A percentile compares a stretch with the other conserved stretches of the same genome.
Evolutionary conservation across 2,888 invertebrate species (phyloP).

Genomic region (Lasioglossum zephyrum): DNA sequence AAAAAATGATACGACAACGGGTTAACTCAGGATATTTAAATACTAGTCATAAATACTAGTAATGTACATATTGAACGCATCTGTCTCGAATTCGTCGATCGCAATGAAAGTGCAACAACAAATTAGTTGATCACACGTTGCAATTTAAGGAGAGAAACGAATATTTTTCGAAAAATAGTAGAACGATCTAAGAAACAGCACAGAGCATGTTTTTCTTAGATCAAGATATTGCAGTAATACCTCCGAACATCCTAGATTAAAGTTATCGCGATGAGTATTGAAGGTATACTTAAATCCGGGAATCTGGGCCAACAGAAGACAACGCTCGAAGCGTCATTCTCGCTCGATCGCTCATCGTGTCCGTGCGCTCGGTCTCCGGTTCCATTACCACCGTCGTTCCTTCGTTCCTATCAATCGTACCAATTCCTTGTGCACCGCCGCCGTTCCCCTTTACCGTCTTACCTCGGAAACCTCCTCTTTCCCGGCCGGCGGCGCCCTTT

Average conservation of each 20-base stretch:
- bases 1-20: too few species aligned
- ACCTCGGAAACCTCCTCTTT: neutral
- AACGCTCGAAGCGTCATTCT: neutral
- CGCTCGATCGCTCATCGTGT: constrained; percentile 1
- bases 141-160: too few species aligned
- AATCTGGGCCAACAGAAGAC: neutral
- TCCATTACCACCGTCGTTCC: neutral
- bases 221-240: too few species aligned
- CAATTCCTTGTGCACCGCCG: neutral
- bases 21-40: neutral
- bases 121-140: too few species aligned
- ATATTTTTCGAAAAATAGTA: too few species aligned
- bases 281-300: neutral
- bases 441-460: neutral
- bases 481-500: neutral
- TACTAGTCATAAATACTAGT: too few species aligned
- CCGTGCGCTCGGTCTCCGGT: neutral
- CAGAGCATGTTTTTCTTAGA: too few species aligned
- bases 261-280: too few species aligned
- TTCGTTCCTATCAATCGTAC: neutral
- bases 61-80: neutral
- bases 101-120: too few species aligned
- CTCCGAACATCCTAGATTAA: too few species aligned
- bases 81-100: too few species aligned
- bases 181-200: too few species aligned